Evolutionary conservation across 2,888 invertebrate species (phyloP), one percentile per base, ranked within the genome.

Genomic region (Cantharis lateralis): DNA sequence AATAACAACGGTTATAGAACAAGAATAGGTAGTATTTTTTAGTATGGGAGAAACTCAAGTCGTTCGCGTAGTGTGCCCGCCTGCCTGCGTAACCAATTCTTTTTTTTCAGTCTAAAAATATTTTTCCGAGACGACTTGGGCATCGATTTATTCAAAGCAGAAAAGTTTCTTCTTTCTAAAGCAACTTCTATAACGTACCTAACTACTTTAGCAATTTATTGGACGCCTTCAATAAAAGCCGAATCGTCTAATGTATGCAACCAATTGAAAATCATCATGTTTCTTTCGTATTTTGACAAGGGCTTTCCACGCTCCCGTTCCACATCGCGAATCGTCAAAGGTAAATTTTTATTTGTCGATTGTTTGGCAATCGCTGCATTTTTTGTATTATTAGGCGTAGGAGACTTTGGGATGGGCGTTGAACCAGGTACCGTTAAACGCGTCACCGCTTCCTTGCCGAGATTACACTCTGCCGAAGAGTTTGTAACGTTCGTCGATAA

Each of bases 251-350:
- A 90, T 1, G 95, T 95, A 86, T 96, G 96, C 1, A 97, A 90
- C 97, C 97, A 97, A 88, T 96, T 96, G 89, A 97, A 97, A 76
- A 97, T 97, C 94, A 96, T 96, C 93, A 97, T 95, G 88, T 97
- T 97, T n/a, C 96, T 89, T 85, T 96, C 96, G 88, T 95, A 96
- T 84, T 95, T 95, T n/a, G 95, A 94, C 11, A 96, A 90, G 0
- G 96, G 95, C 77, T 95, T 93, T 0, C 96, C 95, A 0, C 95
- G 90, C 84, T 96, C 95, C 72, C 95, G 89, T 83, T 96, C 95
- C 32, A 96, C 91, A 84, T 96, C 96, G 0, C 93, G 92, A 3
- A 95, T 92, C 0, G 95, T 95, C 1, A 96, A 88, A 1, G 93
- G 90, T 63, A 90, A 87, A 84, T 90, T 91, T 79, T 89, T 89